Percentiles rank a stretch among this genome's conserved stretches.
These are phyloP conservation scores for Corythornis madagascariensis DNA, from an alignment of 2,113 vertebrate genomes.

Conservation along the genomic window DNA sequence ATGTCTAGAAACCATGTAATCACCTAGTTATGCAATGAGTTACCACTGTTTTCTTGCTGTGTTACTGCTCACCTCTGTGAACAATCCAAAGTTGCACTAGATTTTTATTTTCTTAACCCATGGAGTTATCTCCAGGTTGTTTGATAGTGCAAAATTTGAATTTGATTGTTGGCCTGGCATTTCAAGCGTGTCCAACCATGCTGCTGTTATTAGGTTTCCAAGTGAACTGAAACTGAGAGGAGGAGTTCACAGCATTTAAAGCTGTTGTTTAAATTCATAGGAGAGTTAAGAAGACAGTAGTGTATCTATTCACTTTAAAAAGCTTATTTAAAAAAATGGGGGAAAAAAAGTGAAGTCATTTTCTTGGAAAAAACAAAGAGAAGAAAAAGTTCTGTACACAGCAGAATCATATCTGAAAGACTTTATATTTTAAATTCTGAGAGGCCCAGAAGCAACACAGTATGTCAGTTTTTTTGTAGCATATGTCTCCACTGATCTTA, in stretches of 20 bases:
- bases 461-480: slow-evolving; percentile 3
- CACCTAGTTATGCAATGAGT: neutral
- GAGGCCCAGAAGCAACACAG: neutral
- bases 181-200: neutral
- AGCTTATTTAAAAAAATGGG: neutral
- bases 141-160: neutral
- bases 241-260: neutral
- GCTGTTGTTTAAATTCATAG: neutral
- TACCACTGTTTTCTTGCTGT: neutral
- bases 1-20: neutral
- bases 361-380: neutral
- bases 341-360: neutral
- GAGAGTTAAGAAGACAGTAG: neutral
- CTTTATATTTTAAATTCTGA: neutral
- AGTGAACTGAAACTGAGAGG: neutral
- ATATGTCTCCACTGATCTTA: slow-evolving; percentile 7
- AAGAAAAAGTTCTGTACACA: neutral
- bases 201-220: neutral
- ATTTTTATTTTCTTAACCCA: neutral
- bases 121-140: neutral
- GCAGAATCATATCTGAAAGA: neutral
- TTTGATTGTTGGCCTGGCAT: neutral
- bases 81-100: neutral
- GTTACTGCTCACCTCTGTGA: neutral
- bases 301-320: neutral